A percentile compares a stretch with the other conserved stretches of the same genome.
Conservation (phyloP, 2,888 invertebrate species). For the Malachius bipustulatus region DNA sequence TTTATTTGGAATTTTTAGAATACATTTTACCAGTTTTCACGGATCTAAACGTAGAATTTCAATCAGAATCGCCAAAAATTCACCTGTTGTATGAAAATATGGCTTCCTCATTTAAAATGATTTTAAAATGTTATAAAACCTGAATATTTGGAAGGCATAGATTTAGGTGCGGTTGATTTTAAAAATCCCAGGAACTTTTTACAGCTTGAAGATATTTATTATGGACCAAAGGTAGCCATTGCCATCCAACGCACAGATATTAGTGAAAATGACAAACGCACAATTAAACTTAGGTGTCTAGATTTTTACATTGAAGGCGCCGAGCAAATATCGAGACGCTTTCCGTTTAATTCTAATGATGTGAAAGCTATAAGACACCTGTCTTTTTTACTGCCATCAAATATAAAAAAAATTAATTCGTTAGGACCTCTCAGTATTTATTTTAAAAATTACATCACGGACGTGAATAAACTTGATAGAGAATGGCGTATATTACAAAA, state of each 20-base stretch:
- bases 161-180: conserved; percentile 11
- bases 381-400: conserved; percentile 1
- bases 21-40: conserved; percentile 16
- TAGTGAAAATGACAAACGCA: not conserved
- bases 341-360: conserved; percentile 6
- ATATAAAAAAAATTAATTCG: conserved; percentile 1
- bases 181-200: conserved; percentile 13
- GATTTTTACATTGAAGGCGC: conserved; percentile 12
- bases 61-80: conserved; percentile 17
- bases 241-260: conserved; percentile 1
- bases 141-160: conserved; percentile 12
- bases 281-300: conserved; percentile 9
- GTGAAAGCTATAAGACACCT: conserved; percentile 3
- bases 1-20: conserved; percentile 16
- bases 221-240: conserved; percentile 11
- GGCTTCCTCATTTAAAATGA: conserved; percentile 7
- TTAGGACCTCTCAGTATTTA: conserved; percentile 3
- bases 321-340: conserved; percentile 10
- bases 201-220: conserved; percentile 13
- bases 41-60: conserved; percentile 16
- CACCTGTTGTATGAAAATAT: conserved; percentile 13
- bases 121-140: conserved; percentile 13
- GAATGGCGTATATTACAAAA: conserved; percentile 12
- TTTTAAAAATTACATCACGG: conserved; percentile 8
- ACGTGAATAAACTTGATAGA: conserved; percentile 7